Evolutionary conservation across 1,140 invertebrate species (phyloP).

Genomic region (Schlechtendalia chinensis): DNA sequence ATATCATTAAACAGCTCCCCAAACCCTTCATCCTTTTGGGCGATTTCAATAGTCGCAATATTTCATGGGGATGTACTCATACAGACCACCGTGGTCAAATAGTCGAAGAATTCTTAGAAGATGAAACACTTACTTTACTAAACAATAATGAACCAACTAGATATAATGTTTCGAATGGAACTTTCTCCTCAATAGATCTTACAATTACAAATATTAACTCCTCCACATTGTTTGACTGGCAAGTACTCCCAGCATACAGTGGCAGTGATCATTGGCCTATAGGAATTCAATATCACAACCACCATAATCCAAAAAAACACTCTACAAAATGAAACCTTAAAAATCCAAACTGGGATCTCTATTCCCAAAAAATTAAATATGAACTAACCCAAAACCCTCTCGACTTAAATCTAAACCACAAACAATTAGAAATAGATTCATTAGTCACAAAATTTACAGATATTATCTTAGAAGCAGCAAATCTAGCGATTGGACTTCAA

Average conservation of each 20-base stretch:
- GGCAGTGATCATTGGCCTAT: background rate
- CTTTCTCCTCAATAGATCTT: background rate
- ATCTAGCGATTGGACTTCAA: no score
- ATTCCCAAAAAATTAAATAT: background rate
- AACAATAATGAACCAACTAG: background rate
- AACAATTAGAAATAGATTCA: no score
- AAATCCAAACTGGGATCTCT: background rate
- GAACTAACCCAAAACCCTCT: no score
- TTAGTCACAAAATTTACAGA: no score
- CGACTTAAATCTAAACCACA: no score
- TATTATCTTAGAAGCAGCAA: no score
- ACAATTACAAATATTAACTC: background rate
- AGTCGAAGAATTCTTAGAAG: background rate
- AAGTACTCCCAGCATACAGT: background rate
- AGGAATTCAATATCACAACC: no score
- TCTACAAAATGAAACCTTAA: background rate
- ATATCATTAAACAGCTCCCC: no score
- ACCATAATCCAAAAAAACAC: background rate
- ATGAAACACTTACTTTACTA: background rate
- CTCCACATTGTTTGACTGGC: background rate
- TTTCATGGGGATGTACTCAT: no score
- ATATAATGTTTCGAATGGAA: no score
- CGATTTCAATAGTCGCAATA: no score
- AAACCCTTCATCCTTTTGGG: no score
- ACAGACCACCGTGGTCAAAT: background rate